These are phyloP conservation scores for Punctoribates punctum DNA, from an alignment of 2,888 invertebrate species.

Conservation along the genomic window DNA sequence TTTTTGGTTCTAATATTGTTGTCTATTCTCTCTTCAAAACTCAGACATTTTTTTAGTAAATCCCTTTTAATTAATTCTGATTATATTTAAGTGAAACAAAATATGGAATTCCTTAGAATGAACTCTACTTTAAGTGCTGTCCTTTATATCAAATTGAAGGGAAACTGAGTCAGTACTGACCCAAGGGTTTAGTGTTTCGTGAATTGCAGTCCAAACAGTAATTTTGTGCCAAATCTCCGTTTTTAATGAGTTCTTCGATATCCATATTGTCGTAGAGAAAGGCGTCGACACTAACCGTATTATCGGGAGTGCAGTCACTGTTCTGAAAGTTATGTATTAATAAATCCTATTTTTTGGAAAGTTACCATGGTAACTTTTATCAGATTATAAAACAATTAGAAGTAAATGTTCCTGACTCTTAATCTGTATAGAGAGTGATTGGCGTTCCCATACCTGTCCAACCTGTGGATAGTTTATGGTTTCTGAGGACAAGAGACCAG, in stretches of 20 bases:
- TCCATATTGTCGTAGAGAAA: constrained; percentile 67
- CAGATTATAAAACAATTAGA: background rate
- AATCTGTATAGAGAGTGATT: too few relatives aligned
- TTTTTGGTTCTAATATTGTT: too few relatives aligned
- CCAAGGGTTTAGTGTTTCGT: constrained; percentile 56
- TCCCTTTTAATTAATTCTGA: too few relatives aligned
- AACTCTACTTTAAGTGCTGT: too few relatives aligned
- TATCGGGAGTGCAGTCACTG: constrained; percentile 59
- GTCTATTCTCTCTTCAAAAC: too few relatives aligned
- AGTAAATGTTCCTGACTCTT: background rate
- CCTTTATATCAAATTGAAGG: too few relatives aligned
- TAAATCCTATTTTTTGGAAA: too few relatives aligned
- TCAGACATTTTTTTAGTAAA: too few relatives aligned
- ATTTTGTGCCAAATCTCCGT: constrained; percentile 56
- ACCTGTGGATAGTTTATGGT: constrained; percentile 33
- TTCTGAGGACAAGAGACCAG: constrained; percentile 51
- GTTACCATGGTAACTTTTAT: too few relatives aligned
- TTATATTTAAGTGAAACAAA: too few relatives aligned
- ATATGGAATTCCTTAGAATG: too few relatives aligned
- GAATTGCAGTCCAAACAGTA: constrained; percentile 61
- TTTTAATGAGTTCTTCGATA: constrained; percentile 60
- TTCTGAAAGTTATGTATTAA: constrained; percentile 48
- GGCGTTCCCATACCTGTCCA: constrained; percentile 8
- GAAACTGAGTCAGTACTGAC: constrained; percentile 52
- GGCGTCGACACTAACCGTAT: constrained; percentile 65